Percentiles rank a stretch among this genome's conserved stretches.
These are phyloP conservation scores for Pseudorhiza aurosa DNA, from an alignment of 30 jellyfish, hydroid and myxozoan species.

Conservation along the genomic window DNA sequence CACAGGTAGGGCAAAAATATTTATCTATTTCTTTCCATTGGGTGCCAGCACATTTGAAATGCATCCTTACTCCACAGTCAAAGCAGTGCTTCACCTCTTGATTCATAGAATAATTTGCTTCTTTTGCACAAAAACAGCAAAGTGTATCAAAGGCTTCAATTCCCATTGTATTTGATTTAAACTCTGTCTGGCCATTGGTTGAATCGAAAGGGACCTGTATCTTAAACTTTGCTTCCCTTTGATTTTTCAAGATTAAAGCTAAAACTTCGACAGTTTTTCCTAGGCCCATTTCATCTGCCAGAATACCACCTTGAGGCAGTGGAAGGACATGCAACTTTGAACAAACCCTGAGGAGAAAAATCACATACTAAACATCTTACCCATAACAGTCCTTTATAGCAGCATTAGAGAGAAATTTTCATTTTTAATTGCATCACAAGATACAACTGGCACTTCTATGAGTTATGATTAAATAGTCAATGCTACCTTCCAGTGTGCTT, in stretches of 20 bases:
- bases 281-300: constrained; percentile 99
- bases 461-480: neutral
- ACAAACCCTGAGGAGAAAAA: constrained; percentile 9
- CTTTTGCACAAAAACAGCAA: constrained; percentile 36
- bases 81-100: constrained; percentile 28
- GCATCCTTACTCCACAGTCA: constrained; percentile 59
- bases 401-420: too few species aligned
- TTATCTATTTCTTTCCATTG: neutral
- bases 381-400: too few species aligned
- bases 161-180: too few species aligned
- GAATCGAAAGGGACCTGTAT: neutral
- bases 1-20: constrained; percentile 37
- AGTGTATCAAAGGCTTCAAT: neutral
- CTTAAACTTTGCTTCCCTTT: neutral
- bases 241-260: constrained; percentile 74
- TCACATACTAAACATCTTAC: too few species aligned
- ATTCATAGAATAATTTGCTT: neutral
- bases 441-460: too few species aligned
- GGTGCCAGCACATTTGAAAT: constrained; percentile 59
- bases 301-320: constrained; percentile 96
- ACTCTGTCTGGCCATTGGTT: neutral
- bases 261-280: constrained; percentile 97
- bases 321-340: constrained; percentile 25
- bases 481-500: constrained; percentile 51
- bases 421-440: too few species aligned